A percentile compares a stretch with the other conserved stretches of the same genome.
These are phyloP conservation scores for Neosilurus mollespiculum DNA, from an alignment of 2,797 vertebrate species.

Conservation along the genomic window DNA sequence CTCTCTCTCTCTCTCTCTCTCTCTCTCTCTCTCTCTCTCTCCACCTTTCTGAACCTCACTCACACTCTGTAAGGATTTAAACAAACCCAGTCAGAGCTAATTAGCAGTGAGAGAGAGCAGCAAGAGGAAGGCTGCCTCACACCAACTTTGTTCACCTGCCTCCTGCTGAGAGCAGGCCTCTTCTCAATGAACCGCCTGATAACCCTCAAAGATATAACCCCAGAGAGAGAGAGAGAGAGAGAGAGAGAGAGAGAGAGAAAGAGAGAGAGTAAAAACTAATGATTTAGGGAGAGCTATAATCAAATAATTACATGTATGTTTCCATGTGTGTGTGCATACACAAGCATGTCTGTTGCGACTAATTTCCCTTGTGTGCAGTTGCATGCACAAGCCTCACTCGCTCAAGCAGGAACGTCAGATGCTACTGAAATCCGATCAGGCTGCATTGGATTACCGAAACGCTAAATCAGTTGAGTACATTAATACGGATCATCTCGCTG, in stretches of 20 bases:
- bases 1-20: slow-evolving; percentile 44
- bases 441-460: background rate
- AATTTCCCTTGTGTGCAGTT: slow-evolving; percentile 8
- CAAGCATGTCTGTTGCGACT: slow-evolving; percentile 25
- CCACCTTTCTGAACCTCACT: slow-evolving; percentile 53
- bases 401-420: background rate
- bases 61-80: slow-evolving; percentile 78
- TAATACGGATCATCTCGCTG: background rate
- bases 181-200: slow-evolving; percentile 83
- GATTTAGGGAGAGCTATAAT: slow-evolving; percentile 44
- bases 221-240: slow-evolving; percentile 40
- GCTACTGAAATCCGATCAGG: background rate
- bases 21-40: slow-evolving; percentile 50
- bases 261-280: slow-evolving; percentile 51
- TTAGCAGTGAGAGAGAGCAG: slow-evolving; percentile 81
- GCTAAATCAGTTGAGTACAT: background rate
- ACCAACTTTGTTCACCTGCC: slow-evolving; percentile 85
- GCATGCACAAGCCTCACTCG: background rate
- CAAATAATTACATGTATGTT: slow-evolving; percentile 38
- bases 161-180: slow-evolving; percentile 81
- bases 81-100: slow-evolving; percentile 85
- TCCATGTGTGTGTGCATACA: slow-evolving; percentile 14
- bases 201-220: slow-evolving; percentile 78
- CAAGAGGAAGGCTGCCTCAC: slow-evolving; percentile 74
- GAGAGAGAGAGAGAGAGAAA: slow-evolving; percentile 37